Conservation (phyloP, 1,140 invertebrate species). For the Scaptomyza pallida region DNA sequence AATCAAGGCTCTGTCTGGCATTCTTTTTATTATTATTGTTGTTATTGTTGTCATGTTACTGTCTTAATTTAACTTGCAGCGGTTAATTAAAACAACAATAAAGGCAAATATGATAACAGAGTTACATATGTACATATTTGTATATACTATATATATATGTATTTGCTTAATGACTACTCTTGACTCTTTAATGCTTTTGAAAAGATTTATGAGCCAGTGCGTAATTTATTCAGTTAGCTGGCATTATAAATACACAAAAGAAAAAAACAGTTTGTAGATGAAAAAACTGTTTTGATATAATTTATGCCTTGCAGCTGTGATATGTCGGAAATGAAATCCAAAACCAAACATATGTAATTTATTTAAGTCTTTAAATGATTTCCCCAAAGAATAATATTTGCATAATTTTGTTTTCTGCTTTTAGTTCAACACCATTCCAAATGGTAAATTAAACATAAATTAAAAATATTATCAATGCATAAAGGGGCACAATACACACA, state of each 20-base stretch:
- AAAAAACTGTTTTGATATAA: neutral
- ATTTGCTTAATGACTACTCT: slow-evolving; percentile 16
- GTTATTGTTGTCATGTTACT: slow-evolving; percentile 61
- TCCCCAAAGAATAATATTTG: neutral
- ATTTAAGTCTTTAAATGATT: neutral
- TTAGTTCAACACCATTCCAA: neutral
- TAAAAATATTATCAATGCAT: slow-evolving; percentile 13
- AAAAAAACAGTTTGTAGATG: too few species aligned
- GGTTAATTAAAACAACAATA: slow-evolving; percentile 72
- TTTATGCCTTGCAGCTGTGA: neutral
- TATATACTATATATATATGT: slow-evolving; percentile 9
- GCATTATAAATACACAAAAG: neutral
- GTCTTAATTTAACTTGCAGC: slow-evolving; percentile 69
- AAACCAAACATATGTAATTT: neutral
- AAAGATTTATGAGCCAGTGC: neutral
- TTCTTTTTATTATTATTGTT: slow-evolving; percentile 42
- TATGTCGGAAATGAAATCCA: neutral
- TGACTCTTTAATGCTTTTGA: slow-evolving; percentile 7
- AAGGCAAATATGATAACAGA: slow-evolving; percentile 21
- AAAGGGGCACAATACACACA: neutral
- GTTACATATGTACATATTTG: neutral
- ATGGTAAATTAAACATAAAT: slow-evolving; percentile 1
- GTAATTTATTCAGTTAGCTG: neutral
- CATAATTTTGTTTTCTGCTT: neutral
- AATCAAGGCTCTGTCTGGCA: slow-evolving; percentile 16